phyloP scores from a whole-genome alignment of 2,113 vertebrate genomes.

The Cebidichthys violaceus region DNA sequence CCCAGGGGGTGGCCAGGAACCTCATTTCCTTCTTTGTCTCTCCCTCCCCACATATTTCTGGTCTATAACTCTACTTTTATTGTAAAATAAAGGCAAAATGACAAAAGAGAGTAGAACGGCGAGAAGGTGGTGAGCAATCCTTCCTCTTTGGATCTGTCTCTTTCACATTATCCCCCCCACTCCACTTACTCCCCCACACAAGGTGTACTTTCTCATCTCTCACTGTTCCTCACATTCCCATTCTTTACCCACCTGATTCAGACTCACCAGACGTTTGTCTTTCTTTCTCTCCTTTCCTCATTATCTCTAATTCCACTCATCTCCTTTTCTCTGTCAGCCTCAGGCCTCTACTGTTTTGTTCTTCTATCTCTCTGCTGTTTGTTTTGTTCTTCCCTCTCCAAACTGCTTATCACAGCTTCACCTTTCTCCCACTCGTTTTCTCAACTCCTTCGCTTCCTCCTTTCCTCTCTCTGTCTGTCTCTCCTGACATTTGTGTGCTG shows the following conservation, averaged over 20 bases:
- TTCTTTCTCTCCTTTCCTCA: constrained; percentile 26
- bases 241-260: constrained; percentile 16
- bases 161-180: background rate
- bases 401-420: constrained; percentile 48
- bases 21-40: background rate
- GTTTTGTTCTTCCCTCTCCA: constrained; percentile 12
- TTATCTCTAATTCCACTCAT: constrained; percentile 30
- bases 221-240: constrained; percentile 2
- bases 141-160: background rate
- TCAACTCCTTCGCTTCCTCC: constrained; percentile 27
- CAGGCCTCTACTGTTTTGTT: background rate
- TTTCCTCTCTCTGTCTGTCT: constrained; percentile 22
- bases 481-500: constrained; percentile 47
- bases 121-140: background rate
- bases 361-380: constrained; percentile 6
- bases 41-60: background rate
- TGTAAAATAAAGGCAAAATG: background rate
- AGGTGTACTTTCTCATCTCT: background rate
- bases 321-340: constrained; percentile 23
- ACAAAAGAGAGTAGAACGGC: background rate
- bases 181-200: constrained; percentile 4
- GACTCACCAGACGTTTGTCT: background rate
- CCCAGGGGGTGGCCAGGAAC: too few species aligned
- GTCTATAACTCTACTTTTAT: background rate
- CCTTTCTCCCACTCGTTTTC: constrained; percentile 56